Evolutionary conservation across 1,140 invertebrate genomes (phyloP), one percentile per base, ranked within the genome.

Genomic region (Marisa cornuarietis): DNA sequence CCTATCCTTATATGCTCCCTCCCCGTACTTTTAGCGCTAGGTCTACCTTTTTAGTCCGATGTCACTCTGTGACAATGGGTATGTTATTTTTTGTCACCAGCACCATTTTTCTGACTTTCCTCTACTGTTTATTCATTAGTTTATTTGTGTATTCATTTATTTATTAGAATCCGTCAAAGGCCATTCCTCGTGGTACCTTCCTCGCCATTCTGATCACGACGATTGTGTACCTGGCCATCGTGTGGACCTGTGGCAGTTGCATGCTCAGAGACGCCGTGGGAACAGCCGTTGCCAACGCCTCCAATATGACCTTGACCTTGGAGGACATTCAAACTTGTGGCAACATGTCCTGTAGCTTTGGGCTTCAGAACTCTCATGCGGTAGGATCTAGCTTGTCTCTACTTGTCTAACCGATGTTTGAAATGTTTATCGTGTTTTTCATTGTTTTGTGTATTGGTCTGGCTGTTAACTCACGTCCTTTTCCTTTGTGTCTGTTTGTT

Each of bases 201-300:
- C 89, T 97, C 20, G 95, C 97, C 0, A 97, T 99, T 80, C 73
- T 95, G 0, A 89, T 98, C 10, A 97, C 96, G 4, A 96, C 96
- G 4, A 69, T 94, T 0, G 95, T 95, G 9, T 98, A 99, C 88
- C 82, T 98, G 4, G 14, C 95, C 6, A 96, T 98, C 92, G 95
- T 95, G 0, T 84, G 96, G 72, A 92, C 95, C 75, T 93, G 94
- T 61, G 97, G 96, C 6, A 73, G 82, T 42, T 83, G 83, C 79
- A 94, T 95, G 0, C 77, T 95, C 0, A 93, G 97, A 78, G 95
- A 97, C 88, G 96, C 96, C 18, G 11, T 76, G 0, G 76, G 76
- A 18, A 13, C 63, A 42, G 76, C 42, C 24, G 13, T 51, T 42
- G 9, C 76, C 76, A 54, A 24, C 16, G 63, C 76, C 5, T 31